These are phyloP conservation scores for Coregonus suidteri DNA, from an alignment of 2,797 vertebrate genomes.

Conservation along the genomic window DNA sequence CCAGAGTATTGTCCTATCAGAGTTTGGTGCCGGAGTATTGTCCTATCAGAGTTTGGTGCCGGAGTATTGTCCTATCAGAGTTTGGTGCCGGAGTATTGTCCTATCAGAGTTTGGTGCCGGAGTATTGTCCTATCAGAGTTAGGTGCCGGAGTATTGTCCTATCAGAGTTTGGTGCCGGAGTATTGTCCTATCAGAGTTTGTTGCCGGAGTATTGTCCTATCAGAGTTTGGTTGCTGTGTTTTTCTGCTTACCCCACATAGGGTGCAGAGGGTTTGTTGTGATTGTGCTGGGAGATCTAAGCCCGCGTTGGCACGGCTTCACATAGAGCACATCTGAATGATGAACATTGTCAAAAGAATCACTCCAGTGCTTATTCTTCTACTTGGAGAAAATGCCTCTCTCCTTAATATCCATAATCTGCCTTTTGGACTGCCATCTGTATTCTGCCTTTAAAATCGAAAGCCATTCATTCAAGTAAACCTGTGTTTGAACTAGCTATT, in stretches of 20 bases:
- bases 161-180: too few species aligned
- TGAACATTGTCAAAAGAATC: conserved; percentile 44
- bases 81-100: too few species aligned
- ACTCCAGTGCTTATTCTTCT: conserved; percentile 30
- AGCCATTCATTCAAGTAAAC: conserved; percentile 35
- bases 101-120: too few species aligned
- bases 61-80: too few species aligned
- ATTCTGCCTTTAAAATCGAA: conserved; percentile 33
- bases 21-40: too few species aligned
- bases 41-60: too few species aligned
- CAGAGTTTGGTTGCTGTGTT: conserved; percentile 17
- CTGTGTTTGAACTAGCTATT: conserved; percentile 51
- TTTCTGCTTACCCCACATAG: conserved; percentile 16
- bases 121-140: too few species aligned
- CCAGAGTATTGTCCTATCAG: too few species aligned
- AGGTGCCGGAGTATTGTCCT: too few species aligned
- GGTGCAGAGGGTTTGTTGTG: conserved; percentile 27
- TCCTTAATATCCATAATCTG: conserved; percentile 45
- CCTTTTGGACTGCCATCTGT: conserved; percentile 41
- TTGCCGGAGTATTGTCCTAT: background rate
- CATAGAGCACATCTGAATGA: conserved; percentile 40
- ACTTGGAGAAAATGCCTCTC: conserved; percentile 30
- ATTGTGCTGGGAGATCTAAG: conserved; percentile 45
- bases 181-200: too few species aligned
- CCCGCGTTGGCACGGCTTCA: conserved; percentile 41